A percentile compares a stretch with the other conserved stretches of the same genome.
These are phyloP conservation scores for Agapostemon virescens DNA, from an alignment of 2,888 invertebrate species.

Conservation along the genomic window DNA sequence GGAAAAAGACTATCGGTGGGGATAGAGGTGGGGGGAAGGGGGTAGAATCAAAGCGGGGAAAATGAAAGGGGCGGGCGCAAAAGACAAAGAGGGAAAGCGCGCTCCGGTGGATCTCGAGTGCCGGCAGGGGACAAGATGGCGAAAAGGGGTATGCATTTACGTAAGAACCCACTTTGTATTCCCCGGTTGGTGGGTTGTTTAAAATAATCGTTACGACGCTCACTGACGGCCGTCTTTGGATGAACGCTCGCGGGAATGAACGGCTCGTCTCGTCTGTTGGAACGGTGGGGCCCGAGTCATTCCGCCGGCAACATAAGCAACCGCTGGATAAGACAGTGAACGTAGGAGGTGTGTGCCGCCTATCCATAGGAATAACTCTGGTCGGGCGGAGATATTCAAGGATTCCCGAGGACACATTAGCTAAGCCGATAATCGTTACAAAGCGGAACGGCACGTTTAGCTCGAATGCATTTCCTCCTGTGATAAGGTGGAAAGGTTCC, in stretches of 20 bases:
- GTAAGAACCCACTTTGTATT: slow-evolving; percentile 78
- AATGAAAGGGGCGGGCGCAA: neutral
- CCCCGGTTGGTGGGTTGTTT: slow-evolving; percentile 72
- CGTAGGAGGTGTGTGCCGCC: slow-evolving; percentile 3
- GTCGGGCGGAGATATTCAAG: slow-evolving; percentile 39
- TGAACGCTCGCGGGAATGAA: slow-evolving; percentile 59
- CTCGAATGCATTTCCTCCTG: slow-evolving; percentile 20
- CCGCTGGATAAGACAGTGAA: slow-evolving; percentile 44
- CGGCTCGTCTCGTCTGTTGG: slow-evolving; percentile 42
- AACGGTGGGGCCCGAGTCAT: slow-evolving; percentile 31
- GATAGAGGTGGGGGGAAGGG: neutral
- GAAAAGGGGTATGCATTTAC: slow-evolving; percentile 69
- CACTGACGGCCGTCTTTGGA: slow-evolving; percentile 56
- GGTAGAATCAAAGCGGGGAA: neutral
- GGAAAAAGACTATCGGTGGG: neutral
- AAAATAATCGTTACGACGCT: slow-evolving; percentile 76
- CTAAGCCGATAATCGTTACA: slow-evolving; percentile 57
- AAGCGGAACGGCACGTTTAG: slow-evolving; percentile 32
- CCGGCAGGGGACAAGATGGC: slow-evolving; percentile 2
- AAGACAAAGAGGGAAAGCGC: neutral
- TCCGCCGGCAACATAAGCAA: slow-evolving; percentile 42
- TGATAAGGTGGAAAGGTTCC: slow-evolving; percentile 24
- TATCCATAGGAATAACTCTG: slow-evolving; percentile 34
- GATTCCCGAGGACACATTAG: slow-evolving; percentile 52
- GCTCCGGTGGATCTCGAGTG: slow-evolving; percentile 8